These are phyloP conservation scores for Podarcis muralis DNA, from an alignment of 2,113 vertebrate genomes.

Conservation along the genomic window DNA sequence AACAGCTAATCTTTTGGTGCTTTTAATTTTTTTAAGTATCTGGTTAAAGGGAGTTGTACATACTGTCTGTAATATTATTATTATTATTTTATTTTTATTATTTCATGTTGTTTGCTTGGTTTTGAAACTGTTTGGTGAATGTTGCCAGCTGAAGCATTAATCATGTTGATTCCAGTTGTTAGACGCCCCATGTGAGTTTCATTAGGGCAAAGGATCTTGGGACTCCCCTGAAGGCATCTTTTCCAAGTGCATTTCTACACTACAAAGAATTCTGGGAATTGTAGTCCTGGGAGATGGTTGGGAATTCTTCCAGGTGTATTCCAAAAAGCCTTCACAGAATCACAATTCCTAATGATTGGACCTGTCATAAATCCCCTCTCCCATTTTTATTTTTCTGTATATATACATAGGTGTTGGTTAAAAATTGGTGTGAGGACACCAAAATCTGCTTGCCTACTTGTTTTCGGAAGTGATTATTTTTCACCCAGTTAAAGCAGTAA, in stretches of 20 bases:
- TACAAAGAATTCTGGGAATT: background rate
- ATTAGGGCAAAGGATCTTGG: too few species aligned
- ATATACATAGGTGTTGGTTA: too few species aligned
- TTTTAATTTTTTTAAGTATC: background rate
- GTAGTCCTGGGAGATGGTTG: background rate
- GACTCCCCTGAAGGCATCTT: background rate
- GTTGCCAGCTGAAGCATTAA: background rate
- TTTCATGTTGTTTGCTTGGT: background rate
- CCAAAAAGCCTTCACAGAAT: background rate
- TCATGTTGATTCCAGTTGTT: background rate
- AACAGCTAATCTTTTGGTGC: background rate
- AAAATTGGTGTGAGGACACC: background rate
- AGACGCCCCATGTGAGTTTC: background rate
- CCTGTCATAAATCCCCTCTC: too few species aligned
- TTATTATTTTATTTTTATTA: conserved; percentile 10
- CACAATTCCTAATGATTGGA: background rate
- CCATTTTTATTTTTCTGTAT: too few species aligned
- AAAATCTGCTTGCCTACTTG: background rate
- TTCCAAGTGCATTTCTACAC: background rate
- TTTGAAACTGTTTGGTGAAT: background rate
- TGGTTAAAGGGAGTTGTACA: conserved; percentile 8
- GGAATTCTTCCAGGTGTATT: background rate
- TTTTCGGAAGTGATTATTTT: background rate
- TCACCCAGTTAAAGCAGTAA: background rate
- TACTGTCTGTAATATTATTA: background rate